Evolutionary conservation across 2,888 invertebrate species (phyloP).

Genomic region (Poecilobothrus nobilitatus): DNA sequence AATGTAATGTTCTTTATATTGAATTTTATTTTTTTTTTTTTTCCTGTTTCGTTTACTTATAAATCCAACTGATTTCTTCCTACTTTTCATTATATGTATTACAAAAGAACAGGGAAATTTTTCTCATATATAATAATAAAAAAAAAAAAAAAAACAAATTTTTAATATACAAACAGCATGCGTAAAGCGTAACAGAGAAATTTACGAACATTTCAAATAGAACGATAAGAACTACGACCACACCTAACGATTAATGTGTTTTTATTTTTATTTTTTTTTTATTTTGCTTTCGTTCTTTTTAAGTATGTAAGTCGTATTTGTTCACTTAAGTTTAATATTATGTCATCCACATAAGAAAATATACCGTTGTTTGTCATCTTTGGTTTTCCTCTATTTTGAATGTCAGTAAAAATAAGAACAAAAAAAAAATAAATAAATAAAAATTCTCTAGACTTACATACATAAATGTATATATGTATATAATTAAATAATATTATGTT

Average conservation of each 20-base stretch:
- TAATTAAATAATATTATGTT: too few species aligned
- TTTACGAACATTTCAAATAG: background rate
- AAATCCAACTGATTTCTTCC: too few species aligned
- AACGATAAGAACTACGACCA: conserved; percentile 4
- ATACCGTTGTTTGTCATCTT: background rate
- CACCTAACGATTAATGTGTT: conserved; percentile 13
- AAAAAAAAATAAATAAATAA: background rate
- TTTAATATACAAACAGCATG: background rate
- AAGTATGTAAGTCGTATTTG: background rate
- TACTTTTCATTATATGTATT: too few species aligned
- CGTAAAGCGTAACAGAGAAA: background rate
- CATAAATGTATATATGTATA: too few species aligned
- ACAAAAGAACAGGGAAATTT: background rate
- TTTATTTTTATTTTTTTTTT: conserved; percentile 2
- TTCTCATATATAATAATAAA: background rate
- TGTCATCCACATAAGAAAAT: background rate
- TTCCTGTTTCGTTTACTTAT: background rate
- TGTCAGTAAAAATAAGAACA: background rate
- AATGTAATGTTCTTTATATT: too few species aligned
- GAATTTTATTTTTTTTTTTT: background rate
- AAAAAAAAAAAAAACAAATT: background rate
- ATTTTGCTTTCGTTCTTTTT: background rate
- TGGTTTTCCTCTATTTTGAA: background rate
- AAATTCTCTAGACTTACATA: too few species aligned
- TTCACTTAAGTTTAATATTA: background rate